These are phyloP conservation scores for Drosophila demipolita DNA, from an alignment of 2,888 invertebrate genomes.

Conservation along the genomic window DNA sequence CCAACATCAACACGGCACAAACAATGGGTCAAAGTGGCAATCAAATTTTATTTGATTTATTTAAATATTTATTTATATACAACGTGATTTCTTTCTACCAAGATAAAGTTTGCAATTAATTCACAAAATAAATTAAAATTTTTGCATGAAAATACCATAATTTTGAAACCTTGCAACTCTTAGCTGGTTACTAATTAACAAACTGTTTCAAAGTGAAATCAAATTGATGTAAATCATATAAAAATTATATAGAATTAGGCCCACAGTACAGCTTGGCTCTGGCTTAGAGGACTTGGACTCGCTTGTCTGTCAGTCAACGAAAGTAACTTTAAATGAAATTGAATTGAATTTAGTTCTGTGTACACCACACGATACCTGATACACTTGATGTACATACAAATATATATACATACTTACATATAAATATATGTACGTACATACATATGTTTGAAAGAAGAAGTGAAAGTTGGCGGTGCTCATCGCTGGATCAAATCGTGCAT, in stretches of 20 bases:
- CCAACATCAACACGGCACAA: constrained; percentile 34
- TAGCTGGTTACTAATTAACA: not conserved
- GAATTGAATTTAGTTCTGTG: constrained; percentile 81
- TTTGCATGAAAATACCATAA: not conserved
- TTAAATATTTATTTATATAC: not conserved
- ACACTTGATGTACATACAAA: constrained; percentile 21
- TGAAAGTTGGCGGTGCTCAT: constrained; percentile 62
- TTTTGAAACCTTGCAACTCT: not conserved
- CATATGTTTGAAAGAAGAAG: constrained; percentile 32
- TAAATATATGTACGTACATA: constrained; percentile 1
- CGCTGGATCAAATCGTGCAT: constrained; percentile 34
- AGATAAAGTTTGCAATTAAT: not conserved
- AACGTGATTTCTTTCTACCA: not conserved
- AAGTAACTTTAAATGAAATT: constrained; percentile 81
- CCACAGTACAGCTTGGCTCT: constrained; percentile 50
- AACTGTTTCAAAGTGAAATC: not conserved
- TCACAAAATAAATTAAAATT: not conserved
- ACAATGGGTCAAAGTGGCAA: constrained; percentile 43
- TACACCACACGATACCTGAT: constrained; percentile 73
- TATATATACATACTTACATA: not conserved
- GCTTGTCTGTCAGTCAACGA: constrained; percentile 79
- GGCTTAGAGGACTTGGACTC: constrained; percentile 59
- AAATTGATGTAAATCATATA: not conserved
- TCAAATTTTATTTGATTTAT: not conserved
- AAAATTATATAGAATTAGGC: not conserved